These are phyloP conservation scores for Hippocampus barbouri DNA, from an alignment of 2,113 vertebrate genomes.

Conservation along the genomic window DNA sequence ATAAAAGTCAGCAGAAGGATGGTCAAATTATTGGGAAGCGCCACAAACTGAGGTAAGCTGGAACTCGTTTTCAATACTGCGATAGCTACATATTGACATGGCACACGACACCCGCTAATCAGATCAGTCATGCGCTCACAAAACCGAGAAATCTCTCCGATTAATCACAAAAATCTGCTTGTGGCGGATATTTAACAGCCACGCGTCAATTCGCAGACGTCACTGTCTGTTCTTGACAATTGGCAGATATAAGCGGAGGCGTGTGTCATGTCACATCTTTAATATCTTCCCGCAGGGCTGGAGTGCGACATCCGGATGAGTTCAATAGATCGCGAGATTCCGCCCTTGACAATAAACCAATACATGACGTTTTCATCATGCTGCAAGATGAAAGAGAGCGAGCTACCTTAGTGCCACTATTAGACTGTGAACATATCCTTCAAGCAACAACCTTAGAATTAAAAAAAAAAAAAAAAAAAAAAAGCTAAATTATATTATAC, in stretches of 20 bases:
- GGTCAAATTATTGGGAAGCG: neutral
- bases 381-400: neutral
- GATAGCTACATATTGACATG: neutral
- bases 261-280: conserved; percentile 49
- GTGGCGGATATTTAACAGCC: conserved; percentile 39
- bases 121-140: conserved; percentile 21
- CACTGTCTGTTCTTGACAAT: conserved; percentile 36
- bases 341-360: conserved; percentile 7
- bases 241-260: conserved; percentile 36
- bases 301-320: conserved; percentile 34
- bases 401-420: neutral
- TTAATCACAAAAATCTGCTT: conserved; percentile 35
- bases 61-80: neutral
- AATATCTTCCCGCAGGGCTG: conserved; percentile 35
- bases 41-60: neutral
- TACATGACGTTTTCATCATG: neutral
- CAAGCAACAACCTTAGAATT: no score
- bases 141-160: conserved; percentile 31
- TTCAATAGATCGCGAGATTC: conserved; percentile 28
- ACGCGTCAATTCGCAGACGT: conserved; percentile 43
- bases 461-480: no score
- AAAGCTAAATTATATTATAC: no score
- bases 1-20: neutral
- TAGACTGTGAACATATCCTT: neutral
- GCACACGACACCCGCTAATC: conserved; percentile 16